Evolutionary conservation across 2,888 invertebrate genomes (phyloP).

Genomic region (Leptura quadrifasciata): DNA sequence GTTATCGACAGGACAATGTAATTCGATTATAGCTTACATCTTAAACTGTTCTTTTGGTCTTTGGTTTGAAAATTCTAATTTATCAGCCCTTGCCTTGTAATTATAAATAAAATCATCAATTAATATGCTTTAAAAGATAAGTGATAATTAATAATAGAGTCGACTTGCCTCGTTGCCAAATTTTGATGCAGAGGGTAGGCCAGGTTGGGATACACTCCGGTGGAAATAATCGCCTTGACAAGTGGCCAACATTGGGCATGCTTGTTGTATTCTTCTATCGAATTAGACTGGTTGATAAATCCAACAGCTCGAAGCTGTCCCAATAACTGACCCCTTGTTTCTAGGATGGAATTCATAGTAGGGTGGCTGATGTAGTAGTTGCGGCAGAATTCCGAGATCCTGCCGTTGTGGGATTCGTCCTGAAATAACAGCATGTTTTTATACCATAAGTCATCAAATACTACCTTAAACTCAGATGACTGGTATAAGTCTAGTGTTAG

Average conservation of each 20-base stretch:
- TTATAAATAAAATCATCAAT: too few species aligned
- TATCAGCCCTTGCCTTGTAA: too few species aligned
- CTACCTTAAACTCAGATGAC: too few species aligned
- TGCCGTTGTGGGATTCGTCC: constrained; percentile 78
- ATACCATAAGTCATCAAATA: background rate
- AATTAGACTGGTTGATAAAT: constrained; percentile 81
- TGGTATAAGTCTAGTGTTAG: too few species aligned
- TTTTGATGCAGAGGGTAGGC: constrained; percentile 73
- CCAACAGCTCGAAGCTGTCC: constrained; percentile 87
- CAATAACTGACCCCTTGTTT: constrained; percentile 88
- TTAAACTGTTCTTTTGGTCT: too few species aligned
- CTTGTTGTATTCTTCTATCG: constrained; percentile 86
- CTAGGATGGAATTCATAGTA: constrained; percentile 93
- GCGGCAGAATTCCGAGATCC: constrained; percentile 83
- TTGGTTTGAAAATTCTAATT: too few species aligned
- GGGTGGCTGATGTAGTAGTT: constrained; percentile 86
- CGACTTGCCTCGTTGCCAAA: constrained; percentile 73
- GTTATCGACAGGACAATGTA: too few species aligned
- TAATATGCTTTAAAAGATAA: too few species aligned
- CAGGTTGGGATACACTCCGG: constrained; percentile 93
- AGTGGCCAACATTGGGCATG: constrained; percentile 93
- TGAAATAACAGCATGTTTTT: constrained; percentile 60
- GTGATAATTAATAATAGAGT: constrained; percentile 26
- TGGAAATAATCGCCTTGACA: constrained; percentile 91
- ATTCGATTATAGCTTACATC: too few species aligned